Base-by-base conservation (phyloP, 2,113 vertebrate genomes). In the Paramisgurnus dabryanus region DNA sequence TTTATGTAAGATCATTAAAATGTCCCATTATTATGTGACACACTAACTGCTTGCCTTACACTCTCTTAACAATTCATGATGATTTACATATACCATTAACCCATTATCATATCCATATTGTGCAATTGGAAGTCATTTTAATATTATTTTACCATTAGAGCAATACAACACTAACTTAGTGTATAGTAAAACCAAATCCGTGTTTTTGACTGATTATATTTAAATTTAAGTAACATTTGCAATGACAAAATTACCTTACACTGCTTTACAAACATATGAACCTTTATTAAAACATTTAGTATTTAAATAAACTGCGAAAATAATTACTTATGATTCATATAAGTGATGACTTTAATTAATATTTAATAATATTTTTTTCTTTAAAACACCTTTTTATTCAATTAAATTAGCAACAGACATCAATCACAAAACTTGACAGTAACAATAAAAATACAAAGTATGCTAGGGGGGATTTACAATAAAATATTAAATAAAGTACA, bases 181-280 rank as follows among this genome's bases (percentile, higher is more conserved):
- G 17, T 12, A 67, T 49, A 40, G 9, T 64, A 49, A 34, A 55
- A 41, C 12, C 2, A 13, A 73, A 18, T 63, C 39, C 18, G 45
- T 77, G 45, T 80, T 45, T 64, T 69, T 60, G 17, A n/a, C 70
- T 71, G 27, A 57, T 40, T 71, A 57, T n/a, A 34, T 70, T 13
- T 70, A 11, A 72, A 72, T 9, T 22, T 22, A 22, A 22, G 22
- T 22, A 22, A 22, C 22, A 22, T 22, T 22, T 45, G 3, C 17
- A n/a, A 0, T 15, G 7, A 22, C 15, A 58, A 15, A 58, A 18
- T 53, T 12, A 11, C 45, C 45, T 47, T 34, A 34, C 27, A 34
- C 27, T 34, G 27, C 27, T 34, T 34, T 34, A 34, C 27, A 34
- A 34, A 34, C 27, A 34, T 34, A 34, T 34, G 27, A 34, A 34